Base-by-base conservation (phyloP, 2,113 vertebrate species). In the Caranx ignobilis region DNA sequence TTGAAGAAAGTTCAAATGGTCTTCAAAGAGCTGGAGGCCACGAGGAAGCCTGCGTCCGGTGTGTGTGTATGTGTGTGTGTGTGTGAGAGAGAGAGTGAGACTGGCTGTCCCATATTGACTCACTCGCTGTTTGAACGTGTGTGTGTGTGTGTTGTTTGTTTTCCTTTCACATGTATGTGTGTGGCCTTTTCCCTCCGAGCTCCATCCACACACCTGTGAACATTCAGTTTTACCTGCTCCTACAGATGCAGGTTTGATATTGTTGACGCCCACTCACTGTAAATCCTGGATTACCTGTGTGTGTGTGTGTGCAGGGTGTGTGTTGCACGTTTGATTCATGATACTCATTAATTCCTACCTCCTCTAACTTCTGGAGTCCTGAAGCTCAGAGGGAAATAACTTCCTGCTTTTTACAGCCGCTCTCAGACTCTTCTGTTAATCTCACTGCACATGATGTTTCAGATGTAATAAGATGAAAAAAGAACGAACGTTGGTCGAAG, bases 1-100 rank as follows among this genome's bases (percentile, higher is more conserved):
- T 86, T 87, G 87, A 91, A 81, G 81, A 54, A 84, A 76, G 88
- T 91, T 92, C 75, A 90, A 79, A 87, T 87, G 68, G 47, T 88
- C 75, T 89, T 91, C 85, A 93, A 90, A 92, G 91, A 80, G 76
- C 64, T 32, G 31, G 31, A 84, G 78, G 78, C 60, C 65, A 66
- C 55, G 1, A 79, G 69, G 62, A 32, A 82, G 82, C 63, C 75
- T 48, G 52, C 72, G 55, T 69, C 59, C 35, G 2, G 43, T 12
- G 48, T 88, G 76, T 66, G 26, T 26, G 26, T 26, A 1, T 26
- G 26, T 26, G 26, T 26, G 26, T 26, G 26, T 26, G 26, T 26
- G 26, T 26, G 26, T 26, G 26, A 26, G 26, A 26, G 26, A 26
- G 26, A 26, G 26, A 26, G 26, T 26, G 80, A 82, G 83, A 26